Percentiles rank a stretch among this genome's conserved stretches.
Conservation (phyloP, 2,888 invertebrate species). For the Oligia latruncula region DNA sequence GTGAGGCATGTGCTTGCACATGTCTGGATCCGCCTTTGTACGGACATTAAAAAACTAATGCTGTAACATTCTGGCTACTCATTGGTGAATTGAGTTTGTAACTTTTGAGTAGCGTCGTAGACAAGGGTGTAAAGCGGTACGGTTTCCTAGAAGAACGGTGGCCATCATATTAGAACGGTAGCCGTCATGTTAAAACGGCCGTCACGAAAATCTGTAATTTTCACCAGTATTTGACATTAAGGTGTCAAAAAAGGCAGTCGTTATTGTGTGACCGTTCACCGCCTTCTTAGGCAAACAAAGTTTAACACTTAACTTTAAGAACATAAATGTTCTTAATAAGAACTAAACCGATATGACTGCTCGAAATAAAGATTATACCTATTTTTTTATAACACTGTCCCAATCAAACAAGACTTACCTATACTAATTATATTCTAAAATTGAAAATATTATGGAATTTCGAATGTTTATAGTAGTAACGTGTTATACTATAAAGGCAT, state of each 20-base stretch:
- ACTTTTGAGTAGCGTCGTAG: not conserved
- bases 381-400: slow-evolving; percentile 18
- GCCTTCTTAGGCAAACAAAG: not conserved
- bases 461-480: slow-evolving; percentile 55
- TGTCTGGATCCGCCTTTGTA: too few relatives aligned
- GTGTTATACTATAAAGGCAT: slow-evolving; percentile 74
- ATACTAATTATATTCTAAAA: slow-evolving; percentile 64
- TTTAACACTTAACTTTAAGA: not conserved
- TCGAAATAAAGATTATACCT: not conserved
- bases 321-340: not conserved
- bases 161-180: too few relatives aligned
- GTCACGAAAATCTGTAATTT: not conserved
- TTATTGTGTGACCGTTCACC: not conserved
- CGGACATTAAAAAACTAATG: not conserved
- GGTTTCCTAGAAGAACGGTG: not conserved
- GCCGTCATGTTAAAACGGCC: not conserved
- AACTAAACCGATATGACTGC: not conserved
- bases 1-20: too few relatives aligned
- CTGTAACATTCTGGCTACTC: not conserved
- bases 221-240: too few relatives aligned
- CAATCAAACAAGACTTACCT: slow-evolving; percentile 62
- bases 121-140: too few relatives aligned
- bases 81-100: too few relatives aligned
- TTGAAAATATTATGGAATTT: slow-evolving; percentile 75
- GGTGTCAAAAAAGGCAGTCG: not conserved